These are phyloP conservation scores for Pipistrellus pipistrellus DNA, from an alignment of 2,797 vertebrate species.

Conservation along the genomic window DNA sequence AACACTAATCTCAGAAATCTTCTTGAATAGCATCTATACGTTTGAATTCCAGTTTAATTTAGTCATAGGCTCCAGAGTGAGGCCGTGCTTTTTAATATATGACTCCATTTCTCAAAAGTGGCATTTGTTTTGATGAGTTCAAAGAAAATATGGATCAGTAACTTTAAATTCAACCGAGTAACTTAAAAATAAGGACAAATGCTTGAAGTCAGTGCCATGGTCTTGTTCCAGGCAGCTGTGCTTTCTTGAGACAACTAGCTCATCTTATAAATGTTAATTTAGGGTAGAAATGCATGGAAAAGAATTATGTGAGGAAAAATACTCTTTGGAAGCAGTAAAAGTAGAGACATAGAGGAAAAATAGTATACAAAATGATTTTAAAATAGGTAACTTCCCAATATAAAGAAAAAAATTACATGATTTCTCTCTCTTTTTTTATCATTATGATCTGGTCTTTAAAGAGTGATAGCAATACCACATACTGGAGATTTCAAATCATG, in stretches of 20 bases:
- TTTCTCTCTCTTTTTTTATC: neutral
- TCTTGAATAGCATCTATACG: neutral
- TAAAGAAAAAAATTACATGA: neutral
- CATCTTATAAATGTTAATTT: slow-evolving; percentile 52
- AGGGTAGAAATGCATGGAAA: slow-evolving; percentile 2
- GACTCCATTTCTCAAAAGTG: neutral
- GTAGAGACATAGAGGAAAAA: neutral
- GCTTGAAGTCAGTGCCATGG: neutral
- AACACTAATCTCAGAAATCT: neutral
- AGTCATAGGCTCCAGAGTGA: neutral
- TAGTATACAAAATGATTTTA: slow-evolving; percentile 7
- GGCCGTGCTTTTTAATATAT: neutral
- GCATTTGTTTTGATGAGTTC: neutral
- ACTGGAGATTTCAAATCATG: neutral
- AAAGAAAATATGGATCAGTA: slow-evolving; percentile 38
- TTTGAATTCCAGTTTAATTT: slow-evolving; percentile 25
- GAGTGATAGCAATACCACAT: neutral
- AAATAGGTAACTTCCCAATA: neutral
- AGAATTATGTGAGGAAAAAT: slow-evolving; percentile 17
- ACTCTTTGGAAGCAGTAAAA: slow-evolving; percentile 6
- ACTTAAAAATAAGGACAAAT: slow-evolving; percentile 46
- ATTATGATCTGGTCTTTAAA: neutral
- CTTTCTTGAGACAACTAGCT: slow-evolving; percentile 59
- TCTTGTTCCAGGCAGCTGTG: slow-evolving; percentile 52
- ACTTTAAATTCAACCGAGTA: neutral